A percentile compares a stretch with the other conserved stretches of the same genome.
Evolutionary conservation across 2,113 vertebrate species (phyloP).

Genomic region (Monarcha castaneiventris): DNA sequence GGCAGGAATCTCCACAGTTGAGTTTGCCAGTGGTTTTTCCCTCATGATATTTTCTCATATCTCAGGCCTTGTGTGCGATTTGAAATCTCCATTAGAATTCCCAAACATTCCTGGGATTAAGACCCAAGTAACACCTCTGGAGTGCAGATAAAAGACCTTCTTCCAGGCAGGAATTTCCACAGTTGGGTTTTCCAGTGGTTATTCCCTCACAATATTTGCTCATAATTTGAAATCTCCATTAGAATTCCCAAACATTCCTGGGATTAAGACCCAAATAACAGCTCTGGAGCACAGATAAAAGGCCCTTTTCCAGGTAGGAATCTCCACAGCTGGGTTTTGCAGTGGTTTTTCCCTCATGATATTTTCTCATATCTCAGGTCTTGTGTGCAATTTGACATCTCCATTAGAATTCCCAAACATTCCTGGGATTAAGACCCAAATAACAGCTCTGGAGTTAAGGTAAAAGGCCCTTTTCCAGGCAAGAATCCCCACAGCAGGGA

Average conservation of each 20-base stretch:
- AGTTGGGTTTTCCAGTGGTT: not conserved
- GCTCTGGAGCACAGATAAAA: not conserved
- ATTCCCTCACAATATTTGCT: not conserved
- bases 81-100: not conserved
- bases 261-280: not conserved
- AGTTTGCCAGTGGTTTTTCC: not conserved
- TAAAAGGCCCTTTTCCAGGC: not conserved
- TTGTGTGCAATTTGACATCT: not conserved
- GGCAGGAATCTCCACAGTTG: not conserved
- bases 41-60: not conserved
- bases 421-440: not conserved
- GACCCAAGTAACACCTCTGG: not conserved
- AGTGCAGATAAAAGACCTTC: not conserved
- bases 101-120: not conserved
- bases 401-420: not conserved
- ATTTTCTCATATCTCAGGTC: not conserved
- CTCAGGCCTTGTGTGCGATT: not conserved
- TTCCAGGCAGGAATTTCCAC: not conserved
- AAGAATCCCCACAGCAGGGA: not conserved
- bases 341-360: not conserved
- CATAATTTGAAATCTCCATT: not conserved
- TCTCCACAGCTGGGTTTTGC: rapidly evolving
- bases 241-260: not conserved
- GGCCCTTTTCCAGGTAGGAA: not conserved
- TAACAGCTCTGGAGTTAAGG: not conserved